Base-by-base conservation (phyloP, 2,113 vertebrate genomes). In the Hucho hucho region DNA sequence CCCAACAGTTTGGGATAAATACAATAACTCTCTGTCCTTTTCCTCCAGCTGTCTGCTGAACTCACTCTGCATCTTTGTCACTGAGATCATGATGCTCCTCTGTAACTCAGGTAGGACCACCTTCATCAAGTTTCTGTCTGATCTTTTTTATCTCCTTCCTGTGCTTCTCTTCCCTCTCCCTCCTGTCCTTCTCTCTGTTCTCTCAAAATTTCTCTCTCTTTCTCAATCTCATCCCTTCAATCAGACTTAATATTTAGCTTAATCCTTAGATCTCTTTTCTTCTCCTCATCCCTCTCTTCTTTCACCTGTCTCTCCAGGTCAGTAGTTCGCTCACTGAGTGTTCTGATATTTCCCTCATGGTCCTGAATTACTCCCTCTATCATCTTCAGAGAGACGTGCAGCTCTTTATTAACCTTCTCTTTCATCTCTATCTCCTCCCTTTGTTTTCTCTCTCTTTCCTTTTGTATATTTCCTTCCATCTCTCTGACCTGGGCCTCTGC, bases 331-430 rank as follows among this genome's bases (percentile, higher is more conserved):
- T 64, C 22, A 14, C 24, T 64, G 12, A 64, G 22, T 64, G 37
- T 47, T 25, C 18, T 70, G 68, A 76, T 28, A 14, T 78, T 65
- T 13, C 14, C 13, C 43, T 53, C 20, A 16, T 16, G 72, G 0
- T 13, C 4, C 22, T 47, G 49, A 16, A 63, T 61, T 13, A 11
- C 6, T 25, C 20, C 9, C 4, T 69, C 37, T 4, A 53, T 32
- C 69, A 64, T 76, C 43, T 9, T 63, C 22, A 76, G 69, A 26
- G 32, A 49, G 18, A 53, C 16, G 29, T 65, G 37, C 59, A 76
- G 13, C 32, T 37, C 63, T 6, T 47, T 49, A 11, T 74, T 32
- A 26, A 64, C 9, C 61, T 20, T 46, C 14, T 65, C 6, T 20
- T 6, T 61, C 61, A 47, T 64, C 26, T 70, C 59, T 13, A 32